phyloP scores from a whole-genome alignment of 2,113 vertebrate species.

The Stigmatopora argus region DNA sequence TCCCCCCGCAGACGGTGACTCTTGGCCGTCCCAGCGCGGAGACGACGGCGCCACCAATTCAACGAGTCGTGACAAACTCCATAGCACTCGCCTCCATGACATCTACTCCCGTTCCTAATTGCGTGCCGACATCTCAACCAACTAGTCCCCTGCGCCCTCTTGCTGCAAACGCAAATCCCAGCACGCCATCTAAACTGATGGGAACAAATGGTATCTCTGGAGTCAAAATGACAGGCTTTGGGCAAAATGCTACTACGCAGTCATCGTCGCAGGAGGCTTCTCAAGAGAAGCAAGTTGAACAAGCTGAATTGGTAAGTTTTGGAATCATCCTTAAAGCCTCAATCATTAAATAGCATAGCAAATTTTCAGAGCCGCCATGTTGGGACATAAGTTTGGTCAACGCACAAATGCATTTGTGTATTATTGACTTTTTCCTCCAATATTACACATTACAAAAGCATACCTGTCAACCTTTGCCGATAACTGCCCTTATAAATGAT shows the following conservation, averaged over 20 bases:
- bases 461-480: too few species aligned
- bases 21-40: slow-evolving; percentile 79
- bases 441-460: too few species aligned
- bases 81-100: slow-evolving; percentile 70
- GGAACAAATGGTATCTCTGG: slow-evolving; percentile 72
- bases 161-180: slow-evolving; percentile 73
- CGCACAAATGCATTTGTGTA: too few species aligned
- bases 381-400: too few species aligned
- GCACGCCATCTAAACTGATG: slow-evolving; percentile 79
- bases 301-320: slow-evolving; percentile 84
- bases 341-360: background rate
- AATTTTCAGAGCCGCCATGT: background rate
- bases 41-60: slow-evolving; percentile 70
- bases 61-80: slow-evolving; percentile 74
- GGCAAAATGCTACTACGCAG: slow-evolving; percentile 68
- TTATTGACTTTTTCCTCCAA: too few species aligned
- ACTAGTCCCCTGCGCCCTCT: slow-evolving; percentile 74
- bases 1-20: slow-evolving; percentile 72
- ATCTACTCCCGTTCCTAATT: slow-evolving; percentile 60
- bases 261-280: slow-evolving; percentile 74
- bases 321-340: background rate
- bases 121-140: slow-evolving; percentile 67
- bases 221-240: slow-evolving; percentile 77
- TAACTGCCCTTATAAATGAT: too few species aligned
- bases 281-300: slow-evolving; percentile 90